Percentiles rank a stretch among this genome's conserved stretches.
These are phyloP conservation scores for Sapayoa aenigma DNA, from an alignment of 2,113 vertebrate genomes.

Conservation along the genomic window DNA sequence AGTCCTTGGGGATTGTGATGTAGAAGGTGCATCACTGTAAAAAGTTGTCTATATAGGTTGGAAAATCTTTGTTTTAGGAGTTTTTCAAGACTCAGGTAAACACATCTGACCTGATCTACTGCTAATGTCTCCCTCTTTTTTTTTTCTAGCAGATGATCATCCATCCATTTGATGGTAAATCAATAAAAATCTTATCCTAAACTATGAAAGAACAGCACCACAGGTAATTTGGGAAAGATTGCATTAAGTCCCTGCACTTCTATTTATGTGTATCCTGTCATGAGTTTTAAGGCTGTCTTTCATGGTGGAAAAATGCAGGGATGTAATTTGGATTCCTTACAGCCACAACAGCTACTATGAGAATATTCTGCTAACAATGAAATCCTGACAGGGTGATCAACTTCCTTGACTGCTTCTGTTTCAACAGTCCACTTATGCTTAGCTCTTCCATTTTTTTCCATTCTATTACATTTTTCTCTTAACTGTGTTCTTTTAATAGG, in stretches of 20 bases:
- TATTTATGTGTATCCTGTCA: neutral
- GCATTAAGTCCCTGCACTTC: neutral
- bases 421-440: neutral
- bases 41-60: neutral
- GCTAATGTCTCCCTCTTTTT: neutral
- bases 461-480: neutral
- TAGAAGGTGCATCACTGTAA: neutral
- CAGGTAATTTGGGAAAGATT: neutral
- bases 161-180: neutral
- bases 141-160: neutral
- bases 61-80: neutral
- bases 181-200: neutral
- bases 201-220: neutral
- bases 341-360: neutral
- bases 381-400: neutral
- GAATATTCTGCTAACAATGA: neutral
- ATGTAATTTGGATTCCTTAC: neutral
- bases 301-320: neutral
- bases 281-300: neutral
- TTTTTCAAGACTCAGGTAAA: neutral
- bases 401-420: neutral
- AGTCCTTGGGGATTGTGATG: accelerated
- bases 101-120: neutral
- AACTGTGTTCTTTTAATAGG: neutral
- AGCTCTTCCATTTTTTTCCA: neutral